These are phyloP conservation scores for Digitonthophagus gazella DNA, from an alignment of 2,888 invertebrate genomes.

Conservation along the genomic window DNA sequence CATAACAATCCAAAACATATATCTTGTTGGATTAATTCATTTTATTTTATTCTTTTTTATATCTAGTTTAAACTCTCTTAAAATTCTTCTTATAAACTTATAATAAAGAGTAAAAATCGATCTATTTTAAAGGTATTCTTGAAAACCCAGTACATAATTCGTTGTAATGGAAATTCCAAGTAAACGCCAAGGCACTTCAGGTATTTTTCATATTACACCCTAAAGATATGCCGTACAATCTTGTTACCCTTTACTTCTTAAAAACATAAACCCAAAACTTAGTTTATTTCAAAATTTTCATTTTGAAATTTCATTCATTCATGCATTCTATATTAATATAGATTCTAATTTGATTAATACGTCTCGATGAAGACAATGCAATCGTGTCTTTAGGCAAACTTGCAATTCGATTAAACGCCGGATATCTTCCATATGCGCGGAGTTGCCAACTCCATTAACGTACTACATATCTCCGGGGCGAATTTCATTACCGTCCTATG, in stretches of 20 bases:
- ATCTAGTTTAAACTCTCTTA: too few species aligned
- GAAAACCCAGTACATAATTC: not conserved
- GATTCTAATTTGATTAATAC: not conserved
- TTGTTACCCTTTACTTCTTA: too few species aligned
- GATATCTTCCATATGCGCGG: not conserved
- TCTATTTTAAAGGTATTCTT: not conserved
- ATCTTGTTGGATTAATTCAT: too few species aligned
- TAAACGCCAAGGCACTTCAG: conserved; percentile 3
- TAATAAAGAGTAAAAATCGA: too few species aligned
- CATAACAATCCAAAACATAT: too few species aligned
- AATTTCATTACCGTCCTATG: not conserved
- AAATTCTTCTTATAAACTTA: too few species aligned
- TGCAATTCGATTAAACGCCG: not conserved
- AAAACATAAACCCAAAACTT: too few species aligned
- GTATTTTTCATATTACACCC: conserved; percentile 15
- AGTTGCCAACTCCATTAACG: not conserved
- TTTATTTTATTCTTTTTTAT: too few species aligned
- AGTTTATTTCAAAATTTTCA: too few species aligned
- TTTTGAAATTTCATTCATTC: too few species aligned
- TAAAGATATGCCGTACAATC: conserved; percentile 9
- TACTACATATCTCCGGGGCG: not conserved
- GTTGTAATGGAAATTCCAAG: conserved; percentile 11
- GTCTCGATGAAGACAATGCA: not conserved
- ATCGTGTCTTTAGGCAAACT: not conserved
- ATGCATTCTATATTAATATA: too few species aligned